Evolutionary conservation across 2,888 invertebrate genomes (phyloP).

Genomic region (Nemotelus pantherinus): DNA sequence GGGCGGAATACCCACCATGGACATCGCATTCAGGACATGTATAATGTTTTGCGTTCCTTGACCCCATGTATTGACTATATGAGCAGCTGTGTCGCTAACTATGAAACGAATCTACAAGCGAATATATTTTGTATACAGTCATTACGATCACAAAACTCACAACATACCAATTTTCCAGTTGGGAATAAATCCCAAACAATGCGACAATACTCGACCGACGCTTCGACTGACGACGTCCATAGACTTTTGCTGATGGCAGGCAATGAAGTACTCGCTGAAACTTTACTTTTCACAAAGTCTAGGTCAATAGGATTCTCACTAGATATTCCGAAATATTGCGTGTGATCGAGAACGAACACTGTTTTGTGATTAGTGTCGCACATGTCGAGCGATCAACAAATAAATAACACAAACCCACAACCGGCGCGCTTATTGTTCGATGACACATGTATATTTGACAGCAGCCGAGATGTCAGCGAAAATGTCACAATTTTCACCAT

Average conservation of each 20-base stretch:
- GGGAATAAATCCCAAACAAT: conserved; percentile 98
- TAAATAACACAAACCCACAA: background rate
- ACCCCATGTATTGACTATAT: conserved; percentile 87
- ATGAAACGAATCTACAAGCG: conserved; percentile 80
- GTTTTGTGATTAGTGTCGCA: conserved; percentile 86
- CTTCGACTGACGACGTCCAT: conserved; percentile 97
- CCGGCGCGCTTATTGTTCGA: no score
- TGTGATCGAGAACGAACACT: conserved; percentile 93
- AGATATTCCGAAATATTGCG: conserved; percentile 85
- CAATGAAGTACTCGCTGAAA: conserved; percentile 77
- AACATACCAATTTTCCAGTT: conserved; percentile 79
- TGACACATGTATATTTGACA: no score
- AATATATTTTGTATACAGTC: conserved; percentile 28
- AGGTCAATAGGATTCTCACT: conserved; percentile 63
- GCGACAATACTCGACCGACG: conserved; percentile 94
- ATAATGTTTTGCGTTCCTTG: conserved; percentile 84
- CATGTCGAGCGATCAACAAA: conserved; percentile 46
- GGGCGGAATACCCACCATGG: conserved; percentile 82
- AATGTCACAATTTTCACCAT: no score
- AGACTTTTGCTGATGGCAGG: conserved; percentile 90
- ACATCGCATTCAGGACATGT: conserved; percentile 86
- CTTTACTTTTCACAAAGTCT: conserved; percentile 67
- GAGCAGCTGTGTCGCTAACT: conserved; percentile 86
- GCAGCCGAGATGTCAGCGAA: no score
- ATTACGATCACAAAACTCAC: conserved; percentile 25